Percentiles rank a stretch among this genome's conserved stretches.
phyloP scores from a whole-genome alignment of 2,888 invertebrate genomes.

The Mantis religiosa region DNA sequence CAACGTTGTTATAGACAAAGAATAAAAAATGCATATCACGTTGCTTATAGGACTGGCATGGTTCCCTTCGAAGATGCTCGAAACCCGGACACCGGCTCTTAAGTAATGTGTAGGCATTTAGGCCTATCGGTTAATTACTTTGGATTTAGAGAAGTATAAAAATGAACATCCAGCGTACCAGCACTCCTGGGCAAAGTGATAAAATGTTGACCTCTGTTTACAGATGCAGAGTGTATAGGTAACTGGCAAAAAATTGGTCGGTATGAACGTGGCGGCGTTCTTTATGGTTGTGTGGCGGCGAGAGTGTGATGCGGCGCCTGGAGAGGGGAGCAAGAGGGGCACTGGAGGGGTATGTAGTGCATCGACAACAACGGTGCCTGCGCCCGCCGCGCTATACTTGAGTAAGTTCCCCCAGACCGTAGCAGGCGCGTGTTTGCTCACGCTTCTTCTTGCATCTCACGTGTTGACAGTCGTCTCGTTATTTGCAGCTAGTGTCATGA shows the following conservation, averaged over 20 bases:
- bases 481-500: not conserved
- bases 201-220: not conserved
- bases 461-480: not conserved
- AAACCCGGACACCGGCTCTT: too few relatives aligned
- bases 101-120: too few relatives aligned
- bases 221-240: not conserved
- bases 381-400: not conserved
- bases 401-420: not conserved
- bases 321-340: conserved; percentile 7
- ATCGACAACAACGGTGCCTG: not conserved
- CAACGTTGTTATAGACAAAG: too few relatives aligned
- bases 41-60: too few relatives aligned
- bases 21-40: too few relatives aligned
- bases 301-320: not conserved
- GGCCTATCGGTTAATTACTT: too few relatives aligned
- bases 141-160: too few relatives aligned
- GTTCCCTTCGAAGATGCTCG: too few relatives aligned
- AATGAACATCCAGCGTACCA: too few relatives aligned
- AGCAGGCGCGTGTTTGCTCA: conserved; percentile 2
- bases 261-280: not conserved
- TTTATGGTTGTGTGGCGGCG: not conserved
- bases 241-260: not conserved
- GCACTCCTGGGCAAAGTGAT: too few relatives aligned
- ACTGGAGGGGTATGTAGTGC: not conserved
- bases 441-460: not conserved